A percentile compares a stretch with the other conserved stretches of the same genome.
Evolutionary conservation across 2,888 invertebrate genomes (phyloP).

Genomic region (Arrhopalites spinosus): DNA sequence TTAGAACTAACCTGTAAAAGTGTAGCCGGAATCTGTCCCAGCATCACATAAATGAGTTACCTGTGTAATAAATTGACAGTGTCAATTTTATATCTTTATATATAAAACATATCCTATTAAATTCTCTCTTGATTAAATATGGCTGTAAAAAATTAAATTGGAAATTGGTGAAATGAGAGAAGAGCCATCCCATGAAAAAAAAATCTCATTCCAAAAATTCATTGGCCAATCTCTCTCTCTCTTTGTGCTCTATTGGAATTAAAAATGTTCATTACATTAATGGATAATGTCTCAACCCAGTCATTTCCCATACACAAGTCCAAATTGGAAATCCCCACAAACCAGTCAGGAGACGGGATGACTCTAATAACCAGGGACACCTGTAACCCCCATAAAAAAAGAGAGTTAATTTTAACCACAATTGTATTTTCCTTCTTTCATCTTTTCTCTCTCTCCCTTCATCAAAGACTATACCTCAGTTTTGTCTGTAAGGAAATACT

Average conservation of each 20-base stretch:
- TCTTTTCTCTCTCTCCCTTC: neutral
- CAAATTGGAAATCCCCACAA: constrained; percentile 68
- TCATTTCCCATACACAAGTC: constrained; percentile 63
- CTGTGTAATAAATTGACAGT: constrained; percentile 12
- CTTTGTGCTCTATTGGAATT: neutral
- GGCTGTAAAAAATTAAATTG: neutral
- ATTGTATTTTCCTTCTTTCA: neutral
- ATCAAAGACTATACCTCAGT: too few species aligned
- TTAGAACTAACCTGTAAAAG: neutral
- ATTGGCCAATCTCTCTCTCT: too few species aligned
- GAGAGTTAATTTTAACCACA: constrained; percentile 11
- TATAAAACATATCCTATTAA: neutral
- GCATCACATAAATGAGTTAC: constrained; percentile 33
- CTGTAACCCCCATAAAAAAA: constrained; percentile 59
- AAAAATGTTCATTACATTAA: constrained; percentile 48
- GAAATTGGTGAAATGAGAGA: neutral
- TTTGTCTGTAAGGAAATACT: neutral
- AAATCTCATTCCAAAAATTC: neutral
- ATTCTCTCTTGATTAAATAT: neutral
- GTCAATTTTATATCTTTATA: neutral
- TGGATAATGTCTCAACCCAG: constrained; percentile 53
- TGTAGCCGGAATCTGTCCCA: constrained; percentile 29
- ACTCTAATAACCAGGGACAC: constrained; percentile 66
- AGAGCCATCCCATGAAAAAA: neutral
- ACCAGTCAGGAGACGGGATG: constrained; percentile 70